These are phyloP conservation scores for Leuciscus idus DNA, from an alignment of 2,113 vertebrate genomes.

Conservation along the genomic window DNA sequence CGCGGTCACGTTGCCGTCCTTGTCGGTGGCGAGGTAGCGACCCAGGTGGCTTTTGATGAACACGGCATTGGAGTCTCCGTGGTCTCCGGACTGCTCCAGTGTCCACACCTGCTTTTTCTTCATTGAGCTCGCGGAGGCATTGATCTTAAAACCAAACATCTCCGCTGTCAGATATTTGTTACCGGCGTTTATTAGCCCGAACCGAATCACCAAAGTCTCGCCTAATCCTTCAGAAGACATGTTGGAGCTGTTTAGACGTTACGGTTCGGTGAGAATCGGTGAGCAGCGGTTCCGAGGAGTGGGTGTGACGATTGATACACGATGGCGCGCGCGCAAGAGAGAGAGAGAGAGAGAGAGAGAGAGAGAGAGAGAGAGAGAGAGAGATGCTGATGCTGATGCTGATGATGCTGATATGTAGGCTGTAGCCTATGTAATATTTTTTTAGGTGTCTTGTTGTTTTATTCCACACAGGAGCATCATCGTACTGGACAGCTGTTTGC, in stretches of 20 bases:
- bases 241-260: constrained; percentile 18
- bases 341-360: neutral
- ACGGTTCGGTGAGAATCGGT: constrained; percentile 33
- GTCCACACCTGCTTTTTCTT: constrained; percentile 99
- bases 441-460: neutral
- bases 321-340: constrained; percentile 4
- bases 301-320: constrained; percentile 3
- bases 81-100: constrained; percentile 88
- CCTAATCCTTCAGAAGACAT: constrained; percentile 85
- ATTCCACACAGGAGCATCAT: neutral
- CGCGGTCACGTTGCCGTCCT: constrained; percentile 90
- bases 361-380: neutral
- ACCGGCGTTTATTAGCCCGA: constrained; percentile 91
- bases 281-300: constrained; percentile 1
- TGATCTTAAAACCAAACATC: constrained; percentile 95
- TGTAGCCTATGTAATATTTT: neutral
- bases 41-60: constrained; percentile 94
- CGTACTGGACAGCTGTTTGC: neutral
- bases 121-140: constrained; percentile 92
- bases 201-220: constrained; percentile 88
- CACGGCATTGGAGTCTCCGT: constrained; percentile 77
- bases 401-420: neutral
- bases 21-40: constrained; percentile 94
- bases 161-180: constrained; percentile 96
- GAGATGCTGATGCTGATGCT: neutral